A percentile compares a stretch with the other conserved stretches of the same genome.
Evolutionary conservation across 2,888 invertebrate genomes (phyloP).

Genomic region (Macrosoma leucophasiata): DNA sequence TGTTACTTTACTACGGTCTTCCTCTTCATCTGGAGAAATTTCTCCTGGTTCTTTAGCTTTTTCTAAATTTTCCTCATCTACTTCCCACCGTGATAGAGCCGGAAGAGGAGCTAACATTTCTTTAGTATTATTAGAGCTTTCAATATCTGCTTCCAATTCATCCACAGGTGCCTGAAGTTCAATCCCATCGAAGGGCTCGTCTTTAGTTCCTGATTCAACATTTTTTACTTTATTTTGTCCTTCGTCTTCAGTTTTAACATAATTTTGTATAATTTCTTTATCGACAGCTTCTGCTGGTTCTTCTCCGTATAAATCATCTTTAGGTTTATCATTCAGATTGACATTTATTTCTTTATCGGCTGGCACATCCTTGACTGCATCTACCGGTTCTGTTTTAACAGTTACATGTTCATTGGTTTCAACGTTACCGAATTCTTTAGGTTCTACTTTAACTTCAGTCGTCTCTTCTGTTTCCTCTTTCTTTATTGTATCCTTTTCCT

Average conservation of each 20-base stretch:
- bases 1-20: constrained; percentile 82
- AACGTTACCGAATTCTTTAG: constrained; percentile 13
- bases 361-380: too few species aligned
- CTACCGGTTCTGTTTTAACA: constrained; percentile 26
- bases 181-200: constrained; percentile 73
- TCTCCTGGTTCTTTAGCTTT: constrained; percentile 66
- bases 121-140: constrained; percentile 50
- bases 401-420: constrained; percentile 20
- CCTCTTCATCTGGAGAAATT: constrained; percentile 60
- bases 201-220: constrained; percentile 46
- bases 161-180: constrained; percentile 75
- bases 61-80: constrained; percentile 75
- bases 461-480: constrained; percentile 27
- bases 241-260: constrained; percentile 59
- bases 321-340: constrained; percentile 33
- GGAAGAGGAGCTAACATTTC: constrained; percentile 85
- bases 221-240: constrained; percentile 24
- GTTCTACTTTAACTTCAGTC: constrained; percentile 25
- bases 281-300: constrained; percentile 72
- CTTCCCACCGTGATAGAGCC: constrained; percentile 92
- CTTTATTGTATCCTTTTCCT: constrained; percentile 52
- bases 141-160: constrained; percentile 72
- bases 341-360: constrained; percentile 31
- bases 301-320: constrained; percentile 70
- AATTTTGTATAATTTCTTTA: constrained; percentile 74